A percentile compares a stretch with the other conserved stretches of the same genome.
Conservation (phyloP, 92 coral and sea anemone species). For the Heteractis magnifica region DNA sequence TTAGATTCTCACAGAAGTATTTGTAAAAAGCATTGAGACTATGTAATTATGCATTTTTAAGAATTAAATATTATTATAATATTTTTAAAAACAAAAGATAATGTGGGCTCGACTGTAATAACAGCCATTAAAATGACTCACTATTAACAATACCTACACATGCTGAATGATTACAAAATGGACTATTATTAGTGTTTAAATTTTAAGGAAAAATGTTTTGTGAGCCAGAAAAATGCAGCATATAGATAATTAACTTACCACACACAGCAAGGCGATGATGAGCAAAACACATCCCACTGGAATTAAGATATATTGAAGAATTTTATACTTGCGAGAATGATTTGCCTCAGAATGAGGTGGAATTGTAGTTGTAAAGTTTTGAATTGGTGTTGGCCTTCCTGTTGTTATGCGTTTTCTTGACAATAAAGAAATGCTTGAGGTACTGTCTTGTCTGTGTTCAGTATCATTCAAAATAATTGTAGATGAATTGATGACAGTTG, state of each 20-base stretch:
- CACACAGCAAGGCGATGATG: conserved; percentile 23
- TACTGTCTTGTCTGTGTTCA: not conserved
- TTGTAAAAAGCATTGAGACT: too few relatives aligned
- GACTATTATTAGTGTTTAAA: too few relatives aligned
- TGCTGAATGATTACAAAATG: too few relatives aligned
- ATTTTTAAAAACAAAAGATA: too few relatives aligned
- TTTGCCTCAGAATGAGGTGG: conserved; percentile 5
- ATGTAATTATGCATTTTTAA: too few relatives aligned
- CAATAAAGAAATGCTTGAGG: not conserved
- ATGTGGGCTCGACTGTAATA: too few relatives aligned
- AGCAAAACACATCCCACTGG: conserved; percentile 57
- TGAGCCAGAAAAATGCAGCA: not conserved
- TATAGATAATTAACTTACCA: conserved; percentile 43
- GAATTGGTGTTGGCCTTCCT: not conserved
- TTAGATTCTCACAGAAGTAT: too few relatives aligned
- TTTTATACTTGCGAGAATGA: conserved; percentile 23
- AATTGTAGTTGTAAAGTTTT: conserved; percentile 34
- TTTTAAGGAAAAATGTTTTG: not conserved
- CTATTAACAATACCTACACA: too few relatives aligned
- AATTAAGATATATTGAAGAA: conserved; percentile 57
- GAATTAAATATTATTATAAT: too few relatives aligned
- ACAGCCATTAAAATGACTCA: too few relatives aligned
- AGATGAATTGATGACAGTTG: not conserved
- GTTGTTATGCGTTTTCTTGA: not conserved
- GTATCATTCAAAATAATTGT: not conserved